Base-by-base conservation (phyloP, 2,888 invertebrate genomes). In the Ormyrus nitidulus region DNA sequence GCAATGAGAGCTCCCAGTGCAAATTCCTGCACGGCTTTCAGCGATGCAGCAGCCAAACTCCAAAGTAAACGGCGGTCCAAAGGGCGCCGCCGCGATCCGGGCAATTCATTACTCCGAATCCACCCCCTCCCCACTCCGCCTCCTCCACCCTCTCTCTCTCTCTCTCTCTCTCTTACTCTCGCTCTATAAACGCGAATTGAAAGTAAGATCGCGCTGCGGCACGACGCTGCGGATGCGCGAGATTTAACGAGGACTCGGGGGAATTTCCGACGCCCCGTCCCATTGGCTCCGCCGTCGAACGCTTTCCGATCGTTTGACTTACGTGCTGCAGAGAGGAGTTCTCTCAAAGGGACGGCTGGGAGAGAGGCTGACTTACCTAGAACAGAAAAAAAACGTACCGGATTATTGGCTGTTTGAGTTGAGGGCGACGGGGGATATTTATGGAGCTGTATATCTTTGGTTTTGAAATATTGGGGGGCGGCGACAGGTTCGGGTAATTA, bases 81-180 rank as follows among this genome's bases (percentile, higher is more conserved):
- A 49, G 49, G 34, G 34, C 34, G 34, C 34, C 34, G 3, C 34
- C 49, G 10, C 76, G 53, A 66, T 58, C 69, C 56, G 7, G 54
- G 61, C 62, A 77, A 77, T 69, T 77, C 61, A 77, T 68, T 66
- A 69, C 61, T 54, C 34, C 34, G 34, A 34, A 34, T 34, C 34
- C 34, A 34, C 34, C 34, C 34, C 19, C 19, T 19, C 1, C 34
- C 34, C 34, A 3, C 19, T 2, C 34, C 34, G 3, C 34, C 34
- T 34, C 34, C 34, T 34, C 34, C 4, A 0, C 34, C 1, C 34
- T 34, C 44, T 54, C 58, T 9, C 34, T 53, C 49, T 51, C 56
- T 13, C 48, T 19, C 34, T 34, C 44, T 54, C 46, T 11, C 58
- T 9, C 34, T 53, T 6, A 49, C 49, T 51, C 56, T 13, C 48